Evolutionary conservation across 53 echinoderm and acorn worm species (phyloP), one percentile per base, ranked within the genome.

Genomic region (Echinometra lucunter): DNA sequence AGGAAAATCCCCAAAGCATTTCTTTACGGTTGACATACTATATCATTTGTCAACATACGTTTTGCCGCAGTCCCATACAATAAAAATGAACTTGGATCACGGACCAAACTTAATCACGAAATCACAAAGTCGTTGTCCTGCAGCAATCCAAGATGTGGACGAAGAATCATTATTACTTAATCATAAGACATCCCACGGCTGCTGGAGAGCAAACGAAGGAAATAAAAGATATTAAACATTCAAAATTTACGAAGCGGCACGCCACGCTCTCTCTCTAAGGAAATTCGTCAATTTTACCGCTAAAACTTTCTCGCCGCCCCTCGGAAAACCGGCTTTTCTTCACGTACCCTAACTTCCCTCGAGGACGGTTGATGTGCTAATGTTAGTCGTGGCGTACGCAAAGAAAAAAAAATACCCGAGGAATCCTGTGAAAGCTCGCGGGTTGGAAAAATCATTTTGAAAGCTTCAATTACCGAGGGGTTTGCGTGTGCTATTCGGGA

Each of bases 211-310:
- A 78, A 78, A 78, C 72, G 78, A 78, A 78, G 78, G 42, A 42
- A 38, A 42, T 4, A 78, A 38, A n/a, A 42, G 42, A 42, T 21
- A 78, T 78, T 40, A 78, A 78, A 40, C 78, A 78, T 78, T 42
- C 38, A 78, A 38, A 42, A 78, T 78, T 78, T 35, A 42, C 19
- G 42, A 42, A 78, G 78, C 78, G 42, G 78, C 78, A 78, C 78
- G 78, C 42, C 23, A 6, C 12, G 19, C 12, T 40, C 12, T 40
- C 12, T 78, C 78, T 78, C 78, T 42, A 15, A 78, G 78, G 78
- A 78, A 78, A 78, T 78, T 78, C 78, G 42, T 40, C 42, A 40
- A 42, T 78, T 78, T 78, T 78, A 78, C 78, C 78, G 78, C 78
- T 42, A 40, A 78, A 78, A 78, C 40, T 78, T 78, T 78, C 42